Evolutionary conservation across 2,797 vertebrate species (phyloP).

Genomic region (Prionace glauca): DNA sequence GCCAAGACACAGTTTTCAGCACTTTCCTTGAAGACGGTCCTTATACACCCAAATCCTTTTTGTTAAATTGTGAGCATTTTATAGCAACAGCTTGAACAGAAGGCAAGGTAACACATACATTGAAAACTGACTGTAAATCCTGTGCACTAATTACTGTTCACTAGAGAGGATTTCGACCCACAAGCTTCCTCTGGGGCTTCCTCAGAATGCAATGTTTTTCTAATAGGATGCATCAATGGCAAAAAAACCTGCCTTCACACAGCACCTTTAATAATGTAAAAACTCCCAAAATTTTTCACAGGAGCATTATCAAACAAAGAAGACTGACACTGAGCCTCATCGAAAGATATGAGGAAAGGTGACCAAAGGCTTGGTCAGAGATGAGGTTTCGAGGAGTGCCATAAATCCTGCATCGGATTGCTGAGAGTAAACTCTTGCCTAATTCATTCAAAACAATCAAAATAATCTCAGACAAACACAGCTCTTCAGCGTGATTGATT

Average conservation of each 20-base stretch:
- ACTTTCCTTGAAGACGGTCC: neutral
- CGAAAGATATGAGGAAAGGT: neutral
- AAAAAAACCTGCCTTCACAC: neutral
- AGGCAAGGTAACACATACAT: neutral
- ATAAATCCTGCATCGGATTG: neutral
- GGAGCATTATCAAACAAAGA: neutral
- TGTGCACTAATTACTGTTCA: conserved; percentile 8
- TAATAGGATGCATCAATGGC: neutral
- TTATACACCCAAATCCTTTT: neutral
- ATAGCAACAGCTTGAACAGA: neutral
- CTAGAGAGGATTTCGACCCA: neutral
- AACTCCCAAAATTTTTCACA: neutral
- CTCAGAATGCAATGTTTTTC: neutral
- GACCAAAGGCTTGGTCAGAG: neutral
- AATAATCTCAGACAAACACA: neutral
- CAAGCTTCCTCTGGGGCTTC: neutral
- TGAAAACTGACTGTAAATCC: neutral
- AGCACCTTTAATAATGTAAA: neutral
- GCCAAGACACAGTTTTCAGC: neutral
- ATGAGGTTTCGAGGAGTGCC: neutral
- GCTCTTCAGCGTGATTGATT: neutral
- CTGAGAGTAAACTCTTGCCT: neutral
- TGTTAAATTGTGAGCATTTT: neutral
- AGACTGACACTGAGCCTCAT: neutral
- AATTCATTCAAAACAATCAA: neutral